A percentile compares a stretch with the other conserved stretches of the same genome.
Evolutionary conservation across 53 echinoderm and acorn worm genomes (phyloP).

Genomic region (Holothuria leucospilota): DNA sequence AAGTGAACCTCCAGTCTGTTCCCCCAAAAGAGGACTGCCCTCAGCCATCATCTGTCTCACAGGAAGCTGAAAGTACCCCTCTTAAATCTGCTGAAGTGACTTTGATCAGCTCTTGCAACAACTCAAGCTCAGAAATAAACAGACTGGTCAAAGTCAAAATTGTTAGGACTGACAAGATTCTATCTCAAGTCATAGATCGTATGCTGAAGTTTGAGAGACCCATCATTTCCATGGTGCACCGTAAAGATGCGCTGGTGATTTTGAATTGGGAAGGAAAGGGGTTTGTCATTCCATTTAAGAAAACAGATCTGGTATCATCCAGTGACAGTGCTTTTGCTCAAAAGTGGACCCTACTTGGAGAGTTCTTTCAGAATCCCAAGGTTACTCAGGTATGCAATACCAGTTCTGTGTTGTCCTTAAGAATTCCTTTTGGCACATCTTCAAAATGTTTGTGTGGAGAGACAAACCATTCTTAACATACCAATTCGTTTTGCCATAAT

Average conservation of each 20-base stretch:
- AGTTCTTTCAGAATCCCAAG: not conserved
- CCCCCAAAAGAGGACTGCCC: too few relatives aligned
- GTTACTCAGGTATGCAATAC: not conserved
- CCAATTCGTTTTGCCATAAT: too few relatives aligned
- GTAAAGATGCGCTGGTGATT: not conserved
- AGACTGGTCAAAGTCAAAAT: not conserved
- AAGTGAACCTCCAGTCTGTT: too few relatives aligned
- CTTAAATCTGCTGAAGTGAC: too few relatives aligned
- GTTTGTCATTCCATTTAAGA: slow-evolving; percentile 13
- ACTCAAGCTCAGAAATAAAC: too few relatives aligned
- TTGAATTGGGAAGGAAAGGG: slow-evolving; percentile 12
- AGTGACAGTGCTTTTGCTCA: not conserved
- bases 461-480: too few relatives aligned
- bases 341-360: not conserved
- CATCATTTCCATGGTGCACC: not conserved
- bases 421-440: too few relatives aligned
- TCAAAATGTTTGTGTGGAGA: too few relatives aligned
- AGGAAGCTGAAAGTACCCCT: too few relatives aligned
- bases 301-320: not conserved
- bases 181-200: not conserved
- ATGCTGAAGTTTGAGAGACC: not conserved
- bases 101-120: too few relatives aligned
- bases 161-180: not conserved
- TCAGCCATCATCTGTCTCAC: too few relatives aligned
- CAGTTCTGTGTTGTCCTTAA: too few relatives aligned